Base-by-base conservation (phyloP, 2,113 vertebrate genomes). In the Podarcis cretensis region DNA sequence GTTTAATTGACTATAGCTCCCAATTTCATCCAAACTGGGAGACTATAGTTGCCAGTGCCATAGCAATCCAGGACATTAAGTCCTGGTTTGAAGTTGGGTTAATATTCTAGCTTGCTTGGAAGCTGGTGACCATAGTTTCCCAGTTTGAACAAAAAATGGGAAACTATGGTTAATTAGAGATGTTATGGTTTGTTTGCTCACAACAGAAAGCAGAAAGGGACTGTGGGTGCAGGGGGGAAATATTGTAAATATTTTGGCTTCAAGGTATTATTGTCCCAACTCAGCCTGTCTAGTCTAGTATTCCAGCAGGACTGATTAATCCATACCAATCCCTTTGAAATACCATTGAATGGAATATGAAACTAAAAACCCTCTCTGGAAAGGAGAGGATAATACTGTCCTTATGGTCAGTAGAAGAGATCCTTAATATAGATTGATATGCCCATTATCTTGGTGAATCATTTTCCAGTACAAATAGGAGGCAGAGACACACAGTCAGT, bases 361-460 rank as follows among this genome's bases (percentile, higher is more conserved):
- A 14, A 6, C 20, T 54, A 77, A 40, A 30, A 74, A 8, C 59
- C 89, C 18, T 30, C 91, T 57, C 25, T 54, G 35, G 30, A 27
- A 77, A 5, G 6, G 21, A 81, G 18, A 30, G 65, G 9, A 32
- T 35, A 35, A 35, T 81, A 35, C 68, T 27, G 83, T 23, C 65
- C 48, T 80, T 27, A 3, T 23, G 43, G 63, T 87, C 37, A 16
- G 30, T 87, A 69, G 76, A 66, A 16, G 43, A 32, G 48, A 23
- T 35, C 59, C 32, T 69, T 71, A 27, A n/a, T 69, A 59, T 83
- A 30, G 65, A n/a, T 85, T 86, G 48, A 77, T 27, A n/a, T 79
- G 35, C 74, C 30, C 37, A 68, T 0, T 0, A 0, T 84, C 84
- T 18, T 14, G 40, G 63, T 82, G 68, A 43, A 20, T 1, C 21